Conservation (phyloP, 2,797 vertebrate genomes). For the Hoplostethus mediterraneus region DNA sequence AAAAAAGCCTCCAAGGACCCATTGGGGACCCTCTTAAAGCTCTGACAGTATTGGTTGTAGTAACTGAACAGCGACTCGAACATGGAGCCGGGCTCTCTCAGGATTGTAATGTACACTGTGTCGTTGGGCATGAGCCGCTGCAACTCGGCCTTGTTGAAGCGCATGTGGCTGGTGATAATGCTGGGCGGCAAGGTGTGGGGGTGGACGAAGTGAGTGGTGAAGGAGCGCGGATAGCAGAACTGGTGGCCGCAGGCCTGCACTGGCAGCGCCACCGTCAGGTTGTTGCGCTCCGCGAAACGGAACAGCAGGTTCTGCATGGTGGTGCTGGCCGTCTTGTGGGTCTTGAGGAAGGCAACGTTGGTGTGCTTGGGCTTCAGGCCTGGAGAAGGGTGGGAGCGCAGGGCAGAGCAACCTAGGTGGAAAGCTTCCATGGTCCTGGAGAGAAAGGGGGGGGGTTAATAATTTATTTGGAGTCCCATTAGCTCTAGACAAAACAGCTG, state of each 20-base stretch:
- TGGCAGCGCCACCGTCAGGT: conserved; percentile 89
- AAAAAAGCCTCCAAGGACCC: conserved; percentile 88
- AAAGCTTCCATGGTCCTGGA: conserved; percentile 84
- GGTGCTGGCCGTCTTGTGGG: conserved; percentile 91
- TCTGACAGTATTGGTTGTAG: conserved; percentile 88
- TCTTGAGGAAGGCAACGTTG: conserved; percentile 91
- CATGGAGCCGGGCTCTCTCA: conserved; percentile 90
- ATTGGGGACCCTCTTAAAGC: conserved; percentile 88
- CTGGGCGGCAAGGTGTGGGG: conserved; percentile 86
- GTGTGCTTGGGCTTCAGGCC: conserved; percentile 83
- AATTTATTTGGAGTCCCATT: conserved; percentile 21
- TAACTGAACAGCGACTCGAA: conserved; percentile 92
- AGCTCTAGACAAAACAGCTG: conserved; percentile 1
- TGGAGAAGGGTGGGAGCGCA: conserved; percentile 55
- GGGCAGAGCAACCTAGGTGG: conserved; percentile 75
- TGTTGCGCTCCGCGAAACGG: conserved; percentile 89
- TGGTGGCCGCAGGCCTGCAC: conserved; percentile 87
- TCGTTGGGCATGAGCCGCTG: conserved; percentile 86
- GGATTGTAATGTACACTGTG: conserved; percentile 88
- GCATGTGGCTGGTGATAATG: conserved; percentile 89
- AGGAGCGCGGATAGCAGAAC: conserved; percentile 90
- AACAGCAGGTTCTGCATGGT: conserved; percentile 93
- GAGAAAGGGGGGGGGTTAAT: neutral
- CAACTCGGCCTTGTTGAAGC: conserved; percentile 85
- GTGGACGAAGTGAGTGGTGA: conserved; percentile 87